Evolutionary conservation across 64 coral and sea anemone genomes (phyloP), one percentile per base, ranked within the genome.

Genomic region (Porites australiensis): DNA sequence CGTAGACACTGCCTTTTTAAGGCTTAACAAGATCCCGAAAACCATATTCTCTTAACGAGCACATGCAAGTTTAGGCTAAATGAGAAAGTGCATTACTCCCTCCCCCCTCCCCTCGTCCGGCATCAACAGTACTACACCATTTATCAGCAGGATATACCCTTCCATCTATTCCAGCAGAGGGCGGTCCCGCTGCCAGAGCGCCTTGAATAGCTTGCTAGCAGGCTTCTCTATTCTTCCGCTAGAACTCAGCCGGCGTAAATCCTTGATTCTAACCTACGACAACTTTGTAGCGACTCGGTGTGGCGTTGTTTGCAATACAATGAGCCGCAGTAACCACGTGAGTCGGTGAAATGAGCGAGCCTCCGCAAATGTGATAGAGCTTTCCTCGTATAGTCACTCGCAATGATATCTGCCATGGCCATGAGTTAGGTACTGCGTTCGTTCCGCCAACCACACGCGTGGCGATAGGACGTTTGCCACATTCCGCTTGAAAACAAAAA

Each of bases 381-480:
- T 77, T 77, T 15, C 67, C 72, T 75, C 22, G 55, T 20, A 12
- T 21, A 61, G 50, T 64, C 3, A 73, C 53, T 60, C 62, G 43
- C 49, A 86, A 57, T 5, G 90, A 86, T 44, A 92, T 92, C 83
- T 92, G 82, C 90, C 82, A 92, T 3, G 90, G 90, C 90, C 90
- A 92, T 14, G 90, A 92, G 61, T 92, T 76, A 8, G 90, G 90
- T 20, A 77, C 4, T 1, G 82, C 90, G 27, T 92, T 12, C 15
- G 70, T 77, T 70, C 82, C 72, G 6, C 55, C 63, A 43, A 86
- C 72, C 23, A 92, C 90, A 51, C 90, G 90, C 2, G 82, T 11
- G 15, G 53, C 13, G 44, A 71, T 83, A 13, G 90, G 90, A 64
- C 82, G 58, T 47, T 27, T 63, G 14, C 90, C 90, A 49, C 90